These are phyloP conservation scores for Chrysaora quinquecirrha DNA, from an alignment of 30 jellyfish, hydroid and myxozoan genomes.

Conservation along the genomic window DNA sequence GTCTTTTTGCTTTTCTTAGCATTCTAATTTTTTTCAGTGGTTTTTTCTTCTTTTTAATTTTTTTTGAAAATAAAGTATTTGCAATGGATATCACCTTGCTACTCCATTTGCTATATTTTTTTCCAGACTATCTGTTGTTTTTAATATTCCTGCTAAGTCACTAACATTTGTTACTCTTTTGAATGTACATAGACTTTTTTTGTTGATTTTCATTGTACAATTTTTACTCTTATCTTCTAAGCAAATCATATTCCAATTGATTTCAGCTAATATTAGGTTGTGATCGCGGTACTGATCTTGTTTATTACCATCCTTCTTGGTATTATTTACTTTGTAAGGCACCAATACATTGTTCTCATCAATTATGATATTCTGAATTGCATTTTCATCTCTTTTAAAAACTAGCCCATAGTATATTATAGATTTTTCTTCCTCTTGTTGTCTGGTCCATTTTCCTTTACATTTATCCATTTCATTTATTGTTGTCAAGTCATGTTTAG, in stretches of 20 bases:
- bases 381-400: background rate
- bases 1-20: background rate
- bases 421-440: constrained; percentile 17
- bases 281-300: constrained; percentile 13
- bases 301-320: no score
- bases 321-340: no score
- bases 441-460: constrained; percentile 13
- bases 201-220: constrained; percentile 1
- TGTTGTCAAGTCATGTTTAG: background rate
- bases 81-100: constrained; percentile 6
- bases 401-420: constrained; percentile 2
- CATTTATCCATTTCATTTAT: background rate
- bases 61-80: background rate
- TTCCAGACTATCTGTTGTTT: no score
- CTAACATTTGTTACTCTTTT: background rate
- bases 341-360: constrained; percentile 16
- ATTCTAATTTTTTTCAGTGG: background rate
- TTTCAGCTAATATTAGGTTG: background rate
- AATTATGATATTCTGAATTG: background rate
- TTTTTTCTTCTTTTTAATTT: constrained; percentile 2
- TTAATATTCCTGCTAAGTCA: background rate
- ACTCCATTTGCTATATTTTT: constrained; percentile 10
- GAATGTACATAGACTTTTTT: background rate
- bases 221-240: background rate
- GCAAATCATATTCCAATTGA: background rate